Evolutionary conservation across 2,797 vertebrate genomes (phyloP), one percentile per base, ranked within the genome.

Genomic region (Sebastes hopkinsi): DNA sequence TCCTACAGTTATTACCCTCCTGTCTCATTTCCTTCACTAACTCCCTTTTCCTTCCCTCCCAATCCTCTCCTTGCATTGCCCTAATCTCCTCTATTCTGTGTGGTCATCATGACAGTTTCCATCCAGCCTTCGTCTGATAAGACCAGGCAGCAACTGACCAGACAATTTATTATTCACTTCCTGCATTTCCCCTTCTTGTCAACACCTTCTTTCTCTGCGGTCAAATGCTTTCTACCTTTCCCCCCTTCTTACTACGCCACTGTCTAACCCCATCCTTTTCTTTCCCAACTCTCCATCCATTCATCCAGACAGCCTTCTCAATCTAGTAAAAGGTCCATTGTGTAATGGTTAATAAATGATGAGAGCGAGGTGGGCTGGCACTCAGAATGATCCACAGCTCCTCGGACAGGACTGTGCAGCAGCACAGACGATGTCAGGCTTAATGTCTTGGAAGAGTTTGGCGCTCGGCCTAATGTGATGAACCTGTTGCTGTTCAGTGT

Each of bases 301-400:
- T 84, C 78, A 79, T 64, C 54, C 75, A 66, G 27, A 23, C 76
- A 75, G 80, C 78, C 30, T 18, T 79, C 67, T 81, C 52, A 60
- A 59, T 86, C 82, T 77, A 72, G 82, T 89, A 81, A 92, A 90
- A 88, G 82, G 82, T 83, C 88, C 82, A 75, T 77, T 90, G 88
- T 93, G 88, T 88, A 80, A 85, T 74, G 68, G 60, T 92, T 88
- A 90, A 92, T 91, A 89, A 93, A 90, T 88, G 86, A 91, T 87
- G 90, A 89, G 78, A 58, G 34, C 50, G 74, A 75, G 62, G 62
- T 66, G 30, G 77, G 80, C 70, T 79, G 81, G 77, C 79, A 42
- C 77, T 82, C 75, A 29, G 59, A 70, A 62, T 78, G 79, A 87
- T 87, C 81, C 77, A 79, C 80, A 67, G 81, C 75, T 60, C 66